Evolutionary conservation across 2,888 invertebrate genomes (phyloP).

Genomic region (Diplazon laetatorius): DNA sequence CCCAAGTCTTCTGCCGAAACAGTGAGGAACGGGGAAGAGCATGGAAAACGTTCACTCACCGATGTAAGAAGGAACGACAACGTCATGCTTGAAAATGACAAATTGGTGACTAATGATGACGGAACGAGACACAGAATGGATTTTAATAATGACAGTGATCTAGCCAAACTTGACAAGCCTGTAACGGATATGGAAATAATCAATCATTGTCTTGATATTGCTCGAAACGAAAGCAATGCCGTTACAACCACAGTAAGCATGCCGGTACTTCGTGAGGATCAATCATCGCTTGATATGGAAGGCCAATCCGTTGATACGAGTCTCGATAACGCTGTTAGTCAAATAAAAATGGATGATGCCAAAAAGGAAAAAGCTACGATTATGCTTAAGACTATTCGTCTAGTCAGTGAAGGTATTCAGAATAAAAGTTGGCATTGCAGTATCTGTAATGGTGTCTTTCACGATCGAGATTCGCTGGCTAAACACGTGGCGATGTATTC

Average conservation of each 20-base stretch:
- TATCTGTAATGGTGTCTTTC: conserved; percentile 49
- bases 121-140: neutral
- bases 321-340: no score
- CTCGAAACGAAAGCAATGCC: neutral
- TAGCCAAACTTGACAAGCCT: neutral
- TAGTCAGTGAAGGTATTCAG: neutral
- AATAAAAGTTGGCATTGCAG: conserved; percentile 17
- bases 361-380: neutral
- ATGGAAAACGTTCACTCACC: neutral
- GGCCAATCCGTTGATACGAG: neutral
- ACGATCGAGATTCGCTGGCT: conserved; percentile 23
- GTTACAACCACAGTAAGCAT: neutral
- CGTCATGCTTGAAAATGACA: neutral
- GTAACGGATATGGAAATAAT: neutral
- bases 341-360: neutral
- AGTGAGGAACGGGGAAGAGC: neutral
- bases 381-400: neutral
- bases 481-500: conserved; percentile 57
- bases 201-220: neutral
- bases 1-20: neutral
- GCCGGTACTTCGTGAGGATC: neutral
- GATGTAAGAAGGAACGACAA: neutral
- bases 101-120: neutral
- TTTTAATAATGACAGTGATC: no score
- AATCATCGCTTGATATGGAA: neutral